Conservation (phyloP, 2,888 invertebrate species). For the Amaurobius ferox region DNA sequence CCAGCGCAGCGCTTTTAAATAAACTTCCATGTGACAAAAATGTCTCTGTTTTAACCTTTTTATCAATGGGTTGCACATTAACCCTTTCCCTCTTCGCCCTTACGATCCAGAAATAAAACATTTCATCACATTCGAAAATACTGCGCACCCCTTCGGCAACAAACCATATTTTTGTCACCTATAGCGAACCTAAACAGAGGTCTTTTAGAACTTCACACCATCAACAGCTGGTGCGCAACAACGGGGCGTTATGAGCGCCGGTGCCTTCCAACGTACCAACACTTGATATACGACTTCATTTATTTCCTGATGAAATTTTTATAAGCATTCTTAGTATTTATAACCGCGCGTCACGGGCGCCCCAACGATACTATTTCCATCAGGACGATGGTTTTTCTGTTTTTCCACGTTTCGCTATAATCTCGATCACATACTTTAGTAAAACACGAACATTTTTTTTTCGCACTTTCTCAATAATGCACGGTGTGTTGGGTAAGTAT, state of each 20-base stretch:
- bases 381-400: not conserved
- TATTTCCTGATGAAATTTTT: not conserved
- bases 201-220: not conserved
- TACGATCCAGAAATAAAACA: not conserved
- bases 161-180: not conserved
- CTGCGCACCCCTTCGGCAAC: not conserved
- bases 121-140: constrained; percentile 7
- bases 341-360: not conserved
- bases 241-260: not conserved
- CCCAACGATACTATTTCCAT: not conserved
- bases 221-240: not conserved
- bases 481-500: no score
- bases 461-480: no score
- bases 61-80: no score
- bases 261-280: constrained; percentile 1
- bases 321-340: not conserved
- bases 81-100: not conserved
- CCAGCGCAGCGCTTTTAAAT: no score
- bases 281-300: constrained; percentile 12
- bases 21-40: no score
- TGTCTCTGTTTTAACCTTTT: no score
- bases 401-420: no score
- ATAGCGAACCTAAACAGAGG: not conserved
- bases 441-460: no score
- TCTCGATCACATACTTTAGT: no score